phyloP scores from a whole-genome alignment of 2,797 vertebrate species.

The Vireo griseus region DNA sequence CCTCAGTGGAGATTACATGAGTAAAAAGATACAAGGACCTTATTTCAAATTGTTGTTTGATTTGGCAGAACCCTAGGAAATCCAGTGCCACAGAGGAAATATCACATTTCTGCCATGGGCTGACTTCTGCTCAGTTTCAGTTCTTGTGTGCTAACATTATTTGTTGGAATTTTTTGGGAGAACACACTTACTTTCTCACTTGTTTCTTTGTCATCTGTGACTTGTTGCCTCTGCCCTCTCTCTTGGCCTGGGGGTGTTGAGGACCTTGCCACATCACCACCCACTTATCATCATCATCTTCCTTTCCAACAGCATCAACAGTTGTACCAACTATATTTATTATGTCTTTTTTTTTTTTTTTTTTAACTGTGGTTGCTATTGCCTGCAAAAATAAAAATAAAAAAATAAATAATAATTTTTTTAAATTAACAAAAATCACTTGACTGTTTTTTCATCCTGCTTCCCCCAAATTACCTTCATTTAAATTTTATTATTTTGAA shows the following conservation, averaged over 20 bases:
- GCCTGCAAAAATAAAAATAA: not conserved
- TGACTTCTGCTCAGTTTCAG: not conserved
- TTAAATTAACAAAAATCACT: not conserved
- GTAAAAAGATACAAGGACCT: not conserved
- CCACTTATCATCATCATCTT: not conserved
- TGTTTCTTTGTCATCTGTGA: not conserved
- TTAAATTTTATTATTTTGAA: not conserved
- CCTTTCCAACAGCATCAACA: not conserved
- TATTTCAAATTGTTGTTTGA: not conserved
- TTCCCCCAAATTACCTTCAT: not conserved
- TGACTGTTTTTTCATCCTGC: not conserved
- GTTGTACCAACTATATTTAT: not conserved
- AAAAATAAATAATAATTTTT: not conserved
- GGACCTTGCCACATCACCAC: rapidly evolving
- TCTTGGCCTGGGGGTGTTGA: not conserved
- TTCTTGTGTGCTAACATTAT: not conserved
- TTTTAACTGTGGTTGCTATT: not conserved
- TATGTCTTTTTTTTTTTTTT: not conserved
- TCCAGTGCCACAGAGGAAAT: not conserved
- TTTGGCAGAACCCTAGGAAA: not conserved
- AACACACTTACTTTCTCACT: not conserved
- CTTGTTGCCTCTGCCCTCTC: not conserved
- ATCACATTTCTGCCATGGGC: rapidly evolving
- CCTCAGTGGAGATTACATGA: not conserved
- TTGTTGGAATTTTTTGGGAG: not conserved